Evolutionary conservation across 2,888 invertebrate species (phyloP).

Genomic region (Homarus gammarus): DNA sequence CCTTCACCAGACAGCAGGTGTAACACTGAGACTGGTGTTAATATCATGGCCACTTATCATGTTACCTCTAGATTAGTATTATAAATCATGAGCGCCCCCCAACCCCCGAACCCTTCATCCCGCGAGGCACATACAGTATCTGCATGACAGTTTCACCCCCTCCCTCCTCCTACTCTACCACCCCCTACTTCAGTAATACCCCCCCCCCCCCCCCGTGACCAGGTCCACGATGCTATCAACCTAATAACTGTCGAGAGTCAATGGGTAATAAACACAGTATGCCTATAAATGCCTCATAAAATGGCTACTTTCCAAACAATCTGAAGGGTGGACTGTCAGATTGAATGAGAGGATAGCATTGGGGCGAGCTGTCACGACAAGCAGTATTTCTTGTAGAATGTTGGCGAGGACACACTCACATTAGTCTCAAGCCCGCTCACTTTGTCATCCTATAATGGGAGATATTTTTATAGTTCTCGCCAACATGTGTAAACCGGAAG

Average conservation of each 20-base stretch:
- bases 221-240: slow-evolving; percentile 38
- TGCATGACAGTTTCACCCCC: not conserved
- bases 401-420: slow-evolving; percentile 36
- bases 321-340: slow-evolving; percentile 54
- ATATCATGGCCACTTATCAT: not conserved
- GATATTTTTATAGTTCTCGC: not conserved
- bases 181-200: not conserved
- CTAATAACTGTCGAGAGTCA: slow-evolving; percentile 58
- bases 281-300: slow-evolving; percentile 67
- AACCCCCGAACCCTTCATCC: not conserved
- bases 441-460: not conserved
- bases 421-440: not conserved
- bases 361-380: slow-evolving; percentile 19
- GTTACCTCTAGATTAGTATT: not conserved
- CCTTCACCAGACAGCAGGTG: not conserved
- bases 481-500: no score
- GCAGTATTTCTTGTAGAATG: slow-evolving; percentile 40
- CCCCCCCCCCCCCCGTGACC: slow-evolving; percentile 13
- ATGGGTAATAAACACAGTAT: slow-evolving; percentile 61
- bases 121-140: not conserved
- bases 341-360: slow-evolving; percentile 50
- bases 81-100: not conserved
- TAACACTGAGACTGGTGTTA: not conserved
- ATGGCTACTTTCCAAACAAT: slow-evolving; percentile 64
- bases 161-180: not conserved